phyloP scores from a whole-genome alignment of 2,797 vertebrate genomes.

The Falco columbarius region DNA sequence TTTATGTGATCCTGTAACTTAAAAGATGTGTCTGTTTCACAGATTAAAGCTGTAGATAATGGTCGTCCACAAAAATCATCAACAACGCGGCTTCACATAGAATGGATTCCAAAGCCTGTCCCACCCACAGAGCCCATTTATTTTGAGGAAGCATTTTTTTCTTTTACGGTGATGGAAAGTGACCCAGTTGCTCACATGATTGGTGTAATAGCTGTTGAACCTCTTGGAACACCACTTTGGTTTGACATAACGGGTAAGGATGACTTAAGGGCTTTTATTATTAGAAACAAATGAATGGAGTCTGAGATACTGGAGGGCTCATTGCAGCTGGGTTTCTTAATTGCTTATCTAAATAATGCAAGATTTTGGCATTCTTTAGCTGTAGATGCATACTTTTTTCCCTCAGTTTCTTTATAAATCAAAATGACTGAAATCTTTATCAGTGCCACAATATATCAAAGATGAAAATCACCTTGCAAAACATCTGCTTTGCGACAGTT shows the following conservation, averaged over 20 bases:
- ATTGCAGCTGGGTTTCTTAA: background rate
- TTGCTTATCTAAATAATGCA: background rate
- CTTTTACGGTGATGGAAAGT: conserved; percentile 96
- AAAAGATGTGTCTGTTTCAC: conserved; percentile 42
- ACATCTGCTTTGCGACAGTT: background rate
- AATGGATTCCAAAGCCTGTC: conserved; percentile 92
- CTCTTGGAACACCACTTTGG: conserved; percentile 88
- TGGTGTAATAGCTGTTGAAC: conserved; percentile 91
- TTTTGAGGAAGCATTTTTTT: conserved; percentile 91
- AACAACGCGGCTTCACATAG: conserved; percentile 91
- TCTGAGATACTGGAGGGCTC: background rate
- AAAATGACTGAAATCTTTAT: background rate
- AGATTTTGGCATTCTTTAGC: background rate
- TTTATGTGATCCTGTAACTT: conserved; percentile 6
- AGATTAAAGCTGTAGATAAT: conserved; percentile 99
- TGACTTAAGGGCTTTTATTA: background rate
- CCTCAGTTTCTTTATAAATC: background rate
- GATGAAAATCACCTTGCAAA: background rate
- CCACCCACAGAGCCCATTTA: conserved; percentile 81
- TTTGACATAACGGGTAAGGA: conserved; percentile 97
- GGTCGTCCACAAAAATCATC: conserved; percentile 96
- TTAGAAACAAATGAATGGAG: conserved; percentile 26
- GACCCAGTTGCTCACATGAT: conserved; percentile 97
- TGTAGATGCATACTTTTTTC: background rate
- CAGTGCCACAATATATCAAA: background rate